Base-by-base conservation (phyloP, 2,888 invertebrate species). In the Apamea epomidion region DNA sequence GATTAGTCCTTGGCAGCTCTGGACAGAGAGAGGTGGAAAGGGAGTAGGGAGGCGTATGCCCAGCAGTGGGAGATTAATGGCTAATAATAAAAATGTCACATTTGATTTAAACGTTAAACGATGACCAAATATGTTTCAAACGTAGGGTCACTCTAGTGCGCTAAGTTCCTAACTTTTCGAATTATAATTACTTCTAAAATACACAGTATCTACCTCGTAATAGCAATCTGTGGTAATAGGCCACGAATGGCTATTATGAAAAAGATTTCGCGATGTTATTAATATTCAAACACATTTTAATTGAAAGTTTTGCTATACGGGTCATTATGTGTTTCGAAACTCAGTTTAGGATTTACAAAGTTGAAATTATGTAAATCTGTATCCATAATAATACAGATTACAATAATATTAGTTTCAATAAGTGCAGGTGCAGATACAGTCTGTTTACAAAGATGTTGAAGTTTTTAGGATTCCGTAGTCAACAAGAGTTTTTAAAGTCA, bases 231-330 rank as follows among this genome's bases (percentile, higher is more conserved):
- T 32, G 29, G 51, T 54, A 72, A 45, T 48, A 60, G 21, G 45
- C 14, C 45, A 29, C 54, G 32, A 67, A 78, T 37, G 54, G 58
- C 71, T 62, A 29, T 84, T 78, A 84, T 68, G 78, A 45, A 70
- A 84, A 29, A 60, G n/a, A 79, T 78, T 78, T 78, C n/a, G 84
- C 65, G 60, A 67, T 78, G 5, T 84, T 62, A 83, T 82, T 75
- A 83, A 69, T 83, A 83, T 76, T 62, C 77, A 62, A 69, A 54
- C 25, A 54, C 0, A 64, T 64, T 83, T 64, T 58, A 70, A 29
- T 77, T 77, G 54, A 78, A 65, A 69, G 54, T 69, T 60, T 5
- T 37, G 62, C 6, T 54, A 29, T 21, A 51, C 64, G 29, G 62
- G 58, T n/a, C 10, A 70, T 83, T 83, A 29, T 21, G 0, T 54